Percentiles rank a stretch among this genome's conserved stretches.
These are phyloP conservation scores for Poicephalus meyeri DNA, from an alignment of 2,113 vertebrate genomes.

Conservation along the genomic window DNA sequence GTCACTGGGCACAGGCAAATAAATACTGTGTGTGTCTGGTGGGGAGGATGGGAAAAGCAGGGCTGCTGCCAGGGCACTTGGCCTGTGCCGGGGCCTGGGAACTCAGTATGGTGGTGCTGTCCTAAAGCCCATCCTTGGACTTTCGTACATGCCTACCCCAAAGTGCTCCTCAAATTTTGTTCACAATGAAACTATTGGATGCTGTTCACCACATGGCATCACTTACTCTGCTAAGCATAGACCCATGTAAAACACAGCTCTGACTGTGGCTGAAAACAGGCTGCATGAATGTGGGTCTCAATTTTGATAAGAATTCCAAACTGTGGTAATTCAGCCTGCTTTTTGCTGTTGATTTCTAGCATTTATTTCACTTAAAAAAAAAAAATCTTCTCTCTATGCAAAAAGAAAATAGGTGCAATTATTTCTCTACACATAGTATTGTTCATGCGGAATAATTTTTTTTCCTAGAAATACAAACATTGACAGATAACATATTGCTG, in stretches of 20 bases:
- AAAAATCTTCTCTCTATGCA: rapidly evolving
- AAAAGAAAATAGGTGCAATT: neutral
- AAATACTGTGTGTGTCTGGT: rapidly evolving
- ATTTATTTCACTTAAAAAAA: neutral
- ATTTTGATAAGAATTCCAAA: neutral
- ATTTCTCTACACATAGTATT: neutral
- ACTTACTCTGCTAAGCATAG: neutral
- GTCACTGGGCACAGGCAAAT: neutral
- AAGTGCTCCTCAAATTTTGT: neutral
- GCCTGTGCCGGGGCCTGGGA: neutral
- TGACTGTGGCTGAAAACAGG: rapidly evolving
- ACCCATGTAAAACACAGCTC: neutral
- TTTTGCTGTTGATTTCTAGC: neutral
- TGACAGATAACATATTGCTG: neutral
- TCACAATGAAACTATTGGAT: neutral
- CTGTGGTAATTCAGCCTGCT: rapidly evolving
- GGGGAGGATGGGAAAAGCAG: neutral
- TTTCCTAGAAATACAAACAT: neutral
- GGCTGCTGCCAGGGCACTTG: neutral
- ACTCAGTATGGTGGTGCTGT: too few species aligned
- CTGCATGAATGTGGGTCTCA: neutral
- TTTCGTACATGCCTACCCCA: too few species aligned
- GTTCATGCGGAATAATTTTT: neutral
- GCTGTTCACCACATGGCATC: neutral
- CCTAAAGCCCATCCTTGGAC: neutral